phyloP scores from a whole-genome alignment of 2,888 invertebrate genomes.

The Thysanoteuthis rhombus region DNA sequence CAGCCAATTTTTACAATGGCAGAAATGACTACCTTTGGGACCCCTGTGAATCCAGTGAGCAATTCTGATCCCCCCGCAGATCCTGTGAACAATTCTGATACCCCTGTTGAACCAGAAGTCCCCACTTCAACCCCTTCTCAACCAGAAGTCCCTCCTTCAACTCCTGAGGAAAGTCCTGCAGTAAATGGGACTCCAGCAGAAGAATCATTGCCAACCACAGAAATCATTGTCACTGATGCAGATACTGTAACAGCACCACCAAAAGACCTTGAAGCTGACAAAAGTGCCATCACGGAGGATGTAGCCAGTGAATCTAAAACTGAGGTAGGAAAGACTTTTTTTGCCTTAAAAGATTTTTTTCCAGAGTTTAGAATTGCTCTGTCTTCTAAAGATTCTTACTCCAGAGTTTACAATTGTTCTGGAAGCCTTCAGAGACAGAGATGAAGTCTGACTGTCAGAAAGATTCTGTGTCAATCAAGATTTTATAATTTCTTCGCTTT shows the following conservation, averaged over 20 bases:
- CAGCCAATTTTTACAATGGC: neutral
- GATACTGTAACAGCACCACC: neutral
- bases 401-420: no score
- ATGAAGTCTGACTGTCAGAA: no score
- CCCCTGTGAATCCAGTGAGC: neutral
- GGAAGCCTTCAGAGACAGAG: no score
- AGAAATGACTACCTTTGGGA: neutral
- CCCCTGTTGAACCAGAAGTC: neutral
- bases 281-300: neutral
- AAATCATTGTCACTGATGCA: neutral
- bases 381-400: no score
- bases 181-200: neutral
- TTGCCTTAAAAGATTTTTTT: neutral
- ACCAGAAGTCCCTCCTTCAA: neutral
- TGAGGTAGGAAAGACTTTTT: neutral
- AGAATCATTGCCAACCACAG: neutral
- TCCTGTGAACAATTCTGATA: neutral
- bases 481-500: no score
- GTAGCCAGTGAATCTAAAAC: neutral
- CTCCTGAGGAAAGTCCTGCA: neutral
- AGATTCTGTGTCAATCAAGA: no score
- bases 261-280: neutral
- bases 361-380: neutral
- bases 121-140: neutral
- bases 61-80: neutral